Evolutionary conservation across 2,888 invertebrate genomes (phyloP).

Genomic region (Conus canariensis): DNA sequence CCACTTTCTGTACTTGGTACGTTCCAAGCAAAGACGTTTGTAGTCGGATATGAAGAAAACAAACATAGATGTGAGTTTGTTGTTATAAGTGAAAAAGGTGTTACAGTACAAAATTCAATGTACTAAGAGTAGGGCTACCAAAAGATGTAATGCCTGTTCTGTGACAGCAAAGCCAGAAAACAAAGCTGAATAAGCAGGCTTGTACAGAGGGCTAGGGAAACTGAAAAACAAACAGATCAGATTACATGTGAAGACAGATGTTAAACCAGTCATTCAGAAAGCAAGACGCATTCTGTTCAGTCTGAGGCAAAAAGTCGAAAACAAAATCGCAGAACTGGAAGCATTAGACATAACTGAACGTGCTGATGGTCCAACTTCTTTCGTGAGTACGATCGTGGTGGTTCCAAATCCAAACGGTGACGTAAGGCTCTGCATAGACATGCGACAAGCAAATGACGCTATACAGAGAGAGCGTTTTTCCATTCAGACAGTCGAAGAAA

Average conservation of each 20-base stretch:
- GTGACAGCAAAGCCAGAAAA: background rate
- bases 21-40: too few species aligned
- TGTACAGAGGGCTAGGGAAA: background rate
- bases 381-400: conserved; percentile 51
- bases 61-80: background rate
- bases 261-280: background rate
- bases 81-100: background rate
- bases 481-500: background rate
- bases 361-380: conserved; percentile 47
- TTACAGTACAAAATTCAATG: background rate
- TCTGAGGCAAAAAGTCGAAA: conserved; percentile 43
- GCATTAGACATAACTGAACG: conserved; percentile 50
- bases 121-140: background rate
- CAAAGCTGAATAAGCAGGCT: background rate
- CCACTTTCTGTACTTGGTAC: background rate
- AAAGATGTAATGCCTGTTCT: background rate
- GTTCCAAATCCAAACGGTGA: conserved; percentile 51
- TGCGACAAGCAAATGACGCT: background rate
- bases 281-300: conserved; percentile 21
- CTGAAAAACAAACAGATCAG: background rate
- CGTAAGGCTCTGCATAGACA: conserved; percentile 42
- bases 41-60: background rate
- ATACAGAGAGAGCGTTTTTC: background rate
- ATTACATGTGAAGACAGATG: background rate
- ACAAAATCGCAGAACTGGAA: conserved; percentile 46